Base-by-base conservation (phyloP, 2,113 vertebrate species). In the Pogonocichla stellata region DNA sequence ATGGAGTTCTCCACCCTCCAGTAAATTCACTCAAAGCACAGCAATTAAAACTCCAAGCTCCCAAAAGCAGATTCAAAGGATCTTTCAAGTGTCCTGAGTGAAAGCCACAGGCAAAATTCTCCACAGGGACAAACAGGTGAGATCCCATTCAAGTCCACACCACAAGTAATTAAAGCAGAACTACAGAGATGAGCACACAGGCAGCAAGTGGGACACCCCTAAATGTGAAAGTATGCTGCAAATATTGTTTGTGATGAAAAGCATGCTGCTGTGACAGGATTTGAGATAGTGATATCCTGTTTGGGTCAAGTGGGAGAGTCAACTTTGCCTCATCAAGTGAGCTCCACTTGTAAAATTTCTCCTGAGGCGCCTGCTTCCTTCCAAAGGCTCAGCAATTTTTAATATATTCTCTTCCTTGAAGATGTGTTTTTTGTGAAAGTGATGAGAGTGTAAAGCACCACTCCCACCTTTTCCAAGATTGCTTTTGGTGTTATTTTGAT, bases 351-450 rank as follows among this genome's bases (percentile, higher is more conserved):
- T 65, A 92, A 70, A 66, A 67, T 24, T 69, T 81, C 80, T 80
- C 85, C 75, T 33, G 75, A 86, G 72, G 85, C 16, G 0, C 40
- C 70, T 80, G 42, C 33, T 86, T 82, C 56, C 25, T 77, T 80
- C 81, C 58, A 86, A 92, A 83, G 42, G 66, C 71, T 94, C 58
- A 85, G 82, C 56, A 73, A n/a, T 74, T 87, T 93, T 94, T 95
- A 93, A 92, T 80, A 47, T 64, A 82, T 73, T 95, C 43, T 51
- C 47, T 92, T 78, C 82, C 93, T 90, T 90, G 64, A 83, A 94
- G 71, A 94, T 38, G 51, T 36, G 71, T 74, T 90, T 62, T 88
- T 75, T 80, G 61, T n/a, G 34, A 92, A 94, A 67, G 73, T n/a
- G 54, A 88, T 80, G 38, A 26, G 20, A 74, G 33, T 14, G 5